Evolutionary conservation across 2,888 invertebrate species (phyloP), one percentile per base, ranked within the genome.

Genomic region (Danaus chrysippus): DNA sequence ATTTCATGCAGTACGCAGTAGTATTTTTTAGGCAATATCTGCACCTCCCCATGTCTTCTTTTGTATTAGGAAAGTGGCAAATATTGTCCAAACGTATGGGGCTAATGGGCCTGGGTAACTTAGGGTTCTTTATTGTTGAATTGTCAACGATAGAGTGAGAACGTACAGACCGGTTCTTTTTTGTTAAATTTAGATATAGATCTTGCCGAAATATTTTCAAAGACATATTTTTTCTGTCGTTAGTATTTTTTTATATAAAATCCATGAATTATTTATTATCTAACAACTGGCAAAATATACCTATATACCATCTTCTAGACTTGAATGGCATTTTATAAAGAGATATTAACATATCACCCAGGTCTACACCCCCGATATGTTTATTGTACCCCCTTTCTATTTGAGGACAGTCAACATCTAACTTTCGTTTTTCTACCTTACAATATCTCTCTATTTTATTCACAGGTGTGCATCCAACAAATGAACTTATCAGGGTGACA

Each of bases 281-380:
- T 34, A 72, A 42, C 23, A 71, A 13, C 58, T 73, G 73, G 10
- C 59, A 70, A 72, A 78, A 78, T 49, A 79, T 72, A 42, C 71
- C 69, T 34, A 77, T 64, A 57, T 76, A 77, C 76, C 77, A 77
- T 41, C 75, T 65, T 41, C 73, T 65, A 19, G 61, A 72, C 54
- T 76, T 73, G 57, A 73, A 70, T 19, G 71, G 70, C 9, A 65
- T 73, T 69, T 63, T 70, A 56, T 74, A 73, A 9, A 74, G 61
- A 3, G 71, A 68, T 54, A 74, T 67, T 8, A 74, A 68, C 73
- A 73, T 76, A 53, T 78, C 76, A 9, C 71, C 70, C 13, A 77
- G 63, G 56, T 78, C 76, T 0, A 77, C 75, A 8, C 76, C 75
- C 3, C 76, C 78, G 77, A 79, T 79, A 63, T 77, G 73, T 57